phyloP scores from a whole-genome alignment of 2,113 vertebrate genomes.

The Bos taurus region ARS-UCD2.0 NC_037333.1:26463501-26464000 shows the following conservation, averaged over 20 bases:
- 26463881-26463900: background rate
- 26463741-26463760: background rate
- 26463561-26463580: background rate
- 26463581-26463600: background rate
- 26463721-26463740: background rate
- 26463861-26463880: background rate
- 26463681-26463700: background rate
- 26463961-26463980: background rate
- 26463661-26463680: background rate
- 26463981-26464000: background rate
- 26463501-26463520: background rate
- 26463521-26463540: background rate
- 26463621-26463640: background rate
- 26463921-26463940: background rate
- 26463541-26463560: background rate
- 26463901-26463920: background rate
- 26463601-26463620: background rate
- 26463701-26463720: background rate
- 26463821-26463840: background rate
- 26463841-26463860: background rate
- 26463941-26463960: background rate
- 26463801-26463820: background rate
- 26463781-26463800: background rate
- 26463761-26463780: rapidly evolving
- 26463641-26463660: background rate